Evolutionary conservation across 2,113 vertebrate genomes (phyloP).

Genomic region (Fregetta grallaria): DNA sequence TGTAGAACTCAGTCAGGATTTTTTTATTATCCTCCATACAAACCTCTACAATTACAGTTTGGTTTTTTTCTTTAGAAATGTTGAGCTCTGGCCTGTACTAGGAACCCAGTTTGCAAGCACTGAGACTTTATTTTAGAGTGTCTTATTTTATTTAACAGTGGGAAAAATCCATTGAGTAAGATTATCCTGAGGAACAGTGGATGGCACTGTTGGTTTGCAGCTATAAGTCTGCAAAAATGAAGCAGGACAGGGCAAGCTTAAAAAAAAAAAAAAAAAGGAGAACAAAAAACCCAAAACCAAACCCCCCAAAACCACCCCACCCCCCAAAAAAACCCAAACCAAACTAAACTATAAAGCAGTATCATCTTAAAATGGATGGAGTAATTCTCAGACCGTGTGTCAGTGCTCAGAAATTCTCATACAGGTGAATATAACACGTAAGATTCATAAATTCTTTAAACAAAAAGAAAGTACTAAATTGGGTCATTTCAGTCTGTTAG

Average conservation of each 20-base stretch:
- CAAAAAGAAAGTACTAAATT: accelerated
- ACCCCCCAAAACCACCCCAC: accelerated
- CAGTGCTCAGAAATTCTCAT: not conserved
- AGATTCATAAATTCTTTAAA: not conserved
- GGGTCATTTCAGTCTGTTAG: not conserved
- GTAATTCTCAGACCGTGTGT: not conserved
- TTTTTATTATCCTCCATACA: not conserved
- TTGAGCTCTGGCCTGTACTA: not conserved
- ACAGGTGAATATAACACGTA: not conserved
- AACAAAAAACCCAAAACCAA: accelerated
- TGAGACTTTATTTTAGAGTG: not conserved
- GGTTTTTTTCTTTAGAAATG: not conserved
- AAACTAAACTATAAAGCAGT: not conserved
- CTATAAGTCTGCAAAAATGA: not conserved
- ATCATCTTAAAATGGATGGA: not conserved
- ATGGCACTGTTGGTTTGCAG: conserved; percentile 59
- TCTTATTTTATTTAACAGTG: not conserved
- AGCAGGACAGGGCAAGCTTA: not conserved
- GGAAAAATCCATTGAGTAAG: not conserved
- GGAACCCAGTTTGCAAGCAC: not conserved
- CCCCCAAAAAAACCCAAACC: not conserved
- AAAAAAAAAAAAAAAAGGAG: not conserved
- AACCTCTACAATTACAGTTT: not conserved
- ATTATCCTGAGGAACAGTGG: conserved; percentile 24
- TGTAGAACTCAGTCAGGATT: not conserved